These are phyloP conservation scores for Macaca nemestrina DNA, from an alignment of 2,113 vertebrate species.

Conservation along the genomic window DNA sequence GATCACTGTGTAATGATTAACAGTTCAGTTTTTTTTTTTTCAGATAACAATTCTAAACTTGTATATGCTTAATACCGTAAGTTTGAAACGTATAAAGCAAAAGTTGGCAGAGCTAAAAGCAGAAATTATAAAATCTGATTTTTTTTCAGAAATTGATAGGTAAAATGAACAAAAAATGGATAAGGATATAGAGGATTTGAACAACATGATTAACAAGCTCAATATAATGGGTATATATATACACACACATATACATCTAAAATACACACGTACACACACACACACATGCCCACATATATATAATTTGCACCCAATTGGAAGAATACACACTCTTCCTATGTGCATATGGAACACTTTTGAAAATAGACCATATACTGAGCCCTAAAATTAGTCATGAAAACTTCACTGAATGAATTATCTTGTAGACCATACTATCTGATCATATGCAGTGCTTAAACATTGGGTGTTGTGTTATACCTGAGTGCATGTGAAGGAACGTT, in stretches of 20 bases:
- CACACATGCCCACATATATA: no score
- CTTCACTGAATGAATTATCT: neutral
- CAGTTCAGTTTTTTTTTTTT: neutral
- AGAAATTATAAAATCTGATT: slow-evolving; percentile 12
- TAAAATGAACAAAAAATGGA: neutral
- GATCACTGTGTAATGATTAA: slow-evolving; percentile 20
- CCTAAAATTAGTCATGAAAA: slow-evolving; percentile 8
- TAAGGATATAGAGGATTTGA: neutral
- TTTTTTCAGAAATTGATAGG: slow-evolving; percentile 38
- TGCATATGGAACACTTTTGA: neutral
- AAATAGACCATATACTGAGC: slow-evolving; percentile 29
- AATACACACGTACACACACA: neutral
- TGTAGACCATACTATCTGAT: neutral
- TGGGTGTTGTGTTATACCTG: neutral
- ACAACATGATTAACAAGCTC: neutral
- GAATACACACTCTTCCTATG: neutral
- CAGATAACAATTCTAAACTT: slow-evolving; percentile 6
- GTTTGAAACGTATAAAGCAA: slow-evolving; percentile 28
- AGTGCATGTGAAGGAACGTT: neutral
- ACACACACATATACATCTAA: neutral
- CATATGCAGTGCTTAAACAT: neutral
- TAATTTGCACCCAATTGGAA: neutral
- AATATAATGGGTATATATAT: neutral
- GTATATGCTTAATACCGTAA: neutral
- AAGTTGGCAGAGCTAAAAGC: neutral